Conservation (phyloP, 2,797 vertebrate species). For the Stomatorhinus walkeri region DNA sequence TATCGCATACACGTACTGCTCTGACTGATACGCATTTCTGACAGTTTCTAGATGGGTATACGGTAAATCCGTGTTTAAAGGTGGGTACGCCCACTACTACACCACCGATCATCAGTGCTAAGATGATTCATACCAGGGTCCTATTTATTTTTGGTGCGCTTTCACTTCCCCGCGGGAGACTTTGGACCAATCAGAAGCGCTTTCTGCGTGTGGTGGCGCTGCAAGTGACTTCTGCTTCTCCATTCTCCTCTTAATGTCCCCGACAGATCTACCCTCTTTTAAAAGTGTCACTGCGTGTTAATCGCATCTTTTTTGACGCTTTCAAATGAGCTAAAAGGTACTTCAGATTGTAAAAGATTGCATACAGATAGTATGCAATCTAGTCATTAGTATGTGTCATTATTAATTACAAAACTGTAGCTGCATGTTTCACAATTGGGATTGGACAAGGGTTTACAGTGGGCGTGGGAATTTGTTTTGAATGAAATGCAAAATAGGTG, state of each 20-base stretch:
- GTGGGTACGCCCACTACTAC: background rate
- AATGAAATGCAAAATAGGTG: background rate
- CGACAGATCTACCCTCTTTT: constrained; percentile 10
- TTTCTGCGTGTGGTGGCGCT: constrained; percentile 26
- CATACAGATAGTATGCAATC: background rate
- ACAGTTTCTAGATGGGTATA: background rate
- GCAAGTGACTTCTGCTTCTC: constrained; percentile 31
- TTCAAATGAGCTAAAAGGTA: background rate
- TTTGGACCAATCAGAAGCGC: constrained; percentile 40
- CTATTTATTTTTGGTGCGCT: constrained; percentile 31
- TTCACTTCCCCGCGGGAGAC: constrained; percentile 33
- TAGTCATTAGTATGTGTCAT: background rate
- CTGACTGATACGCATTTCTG: background rate
- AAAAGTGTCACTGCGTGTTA: constrained; percentile 36
- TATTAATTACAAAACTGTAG: background rate
- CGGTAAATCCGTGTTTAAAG: background rate
- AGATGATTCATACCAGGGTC: background rate
- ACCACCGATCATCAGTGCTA: background rate
- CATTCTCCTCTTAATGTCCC: constrained; percentile 29
- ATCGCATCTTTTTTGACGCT: background rate
- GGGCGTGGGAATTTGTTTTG: background rate
- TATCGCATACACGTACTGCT: background rate
- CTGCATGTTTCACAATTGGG: background rate
- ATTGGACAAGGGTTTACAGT: background rate
- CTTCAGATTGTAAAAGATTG: background rate